Evolutionary conservation across 2,797 vertebrate genomes (phyloP), one percentile per base, ranked within the genome.

Genomic region (Malacoctenus gilli): DNA sequence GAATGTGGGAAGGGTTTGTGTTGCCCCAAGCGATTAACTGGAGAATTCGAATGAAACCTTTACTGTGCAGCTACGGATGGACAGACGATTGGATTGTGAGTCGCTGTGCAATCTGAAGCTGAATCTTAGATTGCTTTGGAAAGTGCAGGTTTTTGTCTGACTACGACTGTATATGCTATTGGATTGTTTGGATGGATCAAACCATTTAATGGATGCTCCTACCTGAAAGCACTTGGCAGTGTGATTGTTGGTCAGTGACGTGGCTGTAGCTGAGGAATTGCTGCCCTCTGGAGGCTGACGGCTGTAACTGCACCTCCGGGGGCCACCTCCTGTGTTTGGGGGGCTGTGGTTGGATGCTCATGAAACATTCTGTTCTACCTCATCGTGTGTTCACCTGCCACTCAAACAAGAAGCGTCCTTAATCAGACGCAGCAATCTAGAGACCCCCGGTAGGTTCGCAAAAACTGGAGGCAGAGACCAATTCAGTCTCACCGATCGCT

Each of bases 331-430:
- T 31, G 39, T 53, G 21, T 5, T 55, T n/a, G n/a, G n/a, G n/a
- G 47, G 52, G 58, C 67, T 69, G 49, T 62, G 74, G 62, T 82
- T 77, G 83, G 78, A 81, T 31, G 59, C 66, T 82, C 77, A 67
- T 64, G 52, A 80, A 73, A 80, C 44, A 59, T 84, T 86, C 75
- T 68, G 76, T 85, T 87, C 87, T 85, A 91, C 87, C 87, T 90
- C 89, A 87, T 83, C 72, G 64, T 85, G 75, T 86, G 65, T 83
- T 78, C 73, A 61, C 57, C 79, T 83, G 65, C 74, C 72, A 76
- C 74, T 79, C 74, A 59, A 66, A 72, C 52, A 60, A n/a, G 36
- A 4, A 22, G 53, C 58, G 64, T 52, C 54, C 59, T n/a, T 47
- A 60, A 21, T 69, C 67, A 63, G 57, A 80, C 7, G 55, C 69